Evolutionary conservation across 2,888 invertebrate species (phyloP).

Genomic region (Idaea straminata): DNA sequence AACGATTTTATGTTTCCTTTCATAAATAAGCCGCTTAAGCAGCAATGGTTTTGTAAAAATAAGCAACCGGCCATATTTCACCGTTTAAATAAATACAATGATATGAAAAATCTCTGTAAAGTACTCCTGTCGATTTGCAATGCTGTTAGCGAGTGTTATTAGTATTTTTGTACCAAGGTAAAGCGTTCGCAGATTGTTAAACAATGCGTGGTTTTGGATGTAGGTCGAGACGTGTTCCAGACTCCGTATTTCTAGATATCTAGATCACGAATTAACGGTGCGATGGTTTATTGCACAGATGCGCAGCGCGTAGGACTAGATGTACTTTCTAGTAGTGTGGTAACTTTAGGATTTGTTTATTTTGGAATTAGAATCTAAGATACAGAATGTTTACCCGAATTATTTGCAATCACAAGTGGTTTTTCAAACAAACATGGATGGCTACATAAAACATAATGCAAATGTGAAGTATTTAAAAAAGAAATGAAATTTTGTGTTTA

Average conservation of each 20-base stretch:
- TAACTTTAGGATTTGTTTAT: neutral
- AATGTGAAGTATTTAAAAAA: too few species aligned
- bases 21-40: slow-evolving; percentile 25
- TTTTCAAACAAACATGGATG: too few species aligned
- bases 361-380: neutral
- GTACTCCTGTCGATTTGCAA: neutral
- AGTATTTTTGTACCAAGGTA: slow-evolving; percentile 11
- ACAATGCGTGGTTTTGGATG: slow-evolving; percentile 22
- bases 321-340: neutral
- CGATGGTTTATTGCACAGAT: slow-evolving; percentile 29
- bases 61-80: neutral
- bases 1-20: slow-evolving; percentile 10
- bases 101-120: neutral
- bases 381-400: too few species aligned
- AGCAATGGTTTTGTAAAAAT: neutral
- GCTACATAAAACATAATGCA: too few species aligned
- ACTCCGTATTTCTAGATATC: slow-evolving; percentile 58
- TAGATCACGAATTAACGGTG: slow-evolving; percentile 50
- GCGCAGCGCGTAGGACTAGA: slow-evolving; percentile 2
- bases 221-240: slow-evolving; percentile 50
- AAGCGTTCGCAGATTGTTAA: slow-evolving; percentile 26
- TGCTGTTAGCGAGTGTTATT: neutral
- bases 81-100: neutral
- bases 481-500: too few species aligned
- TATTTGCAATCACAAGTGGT: too few species aligned